Evolutionary conservation across 2,797 vertebrate species (phyloP), one percentile per base, ranked within the genome.

Genomic region (Pseudochromis fuscus): DNA sequence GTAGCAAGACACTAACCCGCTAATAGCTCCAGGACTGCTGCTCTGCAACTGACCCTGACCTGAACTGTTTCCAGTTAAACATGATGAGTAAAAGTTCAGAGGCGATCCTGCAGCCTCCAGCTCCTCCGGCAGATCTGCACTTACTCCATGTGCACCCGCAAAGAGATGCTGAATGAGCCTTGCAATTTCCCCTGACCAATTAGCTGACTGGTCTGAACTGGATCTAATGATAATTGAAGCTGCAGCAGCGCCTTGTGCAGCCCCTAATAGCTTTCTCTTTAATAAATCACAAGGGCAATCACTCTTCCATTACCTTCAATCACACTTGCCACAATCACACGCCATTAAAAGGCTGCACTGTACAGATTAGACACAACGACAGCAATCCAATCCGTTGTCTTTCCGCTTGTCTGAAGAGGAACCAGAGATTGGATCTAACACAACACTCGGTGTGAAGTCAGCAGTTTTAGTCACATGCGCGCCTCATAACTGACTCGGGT

Each of bases 131-230:
- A 53, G 45, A 59, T 42, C 49, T 27, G 40, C 21, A 31, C 15
- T 62, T 44, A 50, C 27, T 35, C 12, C n/a, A 15, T 44, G 21
- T 53, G 51, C 72, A 66, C n/a, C n/a, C 13, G 1, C 45, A 37
- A 45, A 62, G 70, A 82, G 45, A 73, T 66, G 67, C 75, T 74
- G 72, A 72, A 62, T 50, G 56, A 77, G 81, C 64, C 12, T 8
- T 71, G 59, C 60, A 53, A 66, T 71, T 51, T 66, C 56, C 77
- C 6, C 58, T 75, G 25, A 61, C 60, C 79, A 78, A 87, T 88
- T 86, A 87, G 90, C 86, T 87, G 86, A 88, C 88, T 88, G 77
- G 75, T 83, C 72, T 72, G 59, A 90, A 87, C 80, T 64, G 73
- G 81, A 67, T 58, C 53, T 89, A 82, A 88, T 64, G 82, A 82